Conservation (phyloP, 2,113 vertebrate species). For the Gymnarchus niloticus region DNA sequence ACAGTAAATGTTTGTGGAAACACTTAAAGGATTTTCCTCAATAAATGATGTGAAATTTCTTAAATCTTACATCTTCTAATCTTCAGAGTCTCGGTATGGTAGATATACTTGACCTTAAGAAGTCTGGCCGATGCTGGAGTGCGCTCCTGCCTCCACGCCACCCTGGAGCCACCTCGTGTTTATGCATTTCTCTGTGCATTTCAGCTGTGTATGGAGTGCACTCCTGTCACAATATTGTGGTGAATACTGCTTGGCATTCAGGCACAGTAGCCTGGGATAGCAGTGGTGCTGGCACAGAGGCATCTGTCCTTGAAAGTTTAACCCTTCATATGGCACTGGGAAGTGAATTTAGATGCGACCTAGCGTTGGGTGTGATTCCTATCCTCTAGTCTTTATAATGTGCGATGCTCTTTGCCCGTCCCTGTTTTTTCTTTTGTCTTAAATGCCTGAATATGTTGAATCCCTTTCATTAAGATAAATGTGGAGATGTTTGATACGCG, state of each 20-base stretch:
- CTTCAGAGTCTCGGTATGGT: neutral
- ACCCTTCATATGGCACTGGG: slow-evolving; percentile 5
- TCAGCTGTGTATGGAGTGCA: neutral
- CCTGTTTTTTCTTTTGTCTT: neutral
- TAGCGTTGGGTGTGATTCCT: neutral
- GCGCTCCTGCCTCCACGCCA: neutral
- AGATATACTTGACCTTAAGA: neutral
- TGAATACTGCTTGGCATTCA: neutral
- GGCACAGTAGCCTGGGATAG: neutral
- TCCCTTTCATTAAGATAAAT: neutral
- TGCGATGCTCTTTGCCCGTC: neutral
- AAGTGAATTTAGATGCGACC: neutral
- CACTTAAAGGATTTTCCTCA: neutral
- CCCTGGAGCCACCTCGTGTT: neutral
- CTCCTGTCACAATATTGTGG: neutral
- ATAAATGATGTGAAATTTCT: neutral
- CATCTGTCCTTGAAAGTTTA: slow-evolving; percentile 18
- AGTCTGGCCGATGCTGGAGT: neutral
- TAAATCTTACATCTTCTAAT: neutral
- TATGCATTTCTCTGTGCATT: neutral
- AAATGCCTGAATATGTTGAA: neutral
- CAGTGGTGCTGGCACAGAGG: neutral
- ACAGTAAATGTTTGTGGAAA: neutral
- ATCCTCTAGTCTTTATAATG: neutral
- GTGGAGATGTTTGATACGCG: neutral